Conservation (phyloP, 2,888 invertebrate genomes). For the Epicampocera succincta region DNA sequence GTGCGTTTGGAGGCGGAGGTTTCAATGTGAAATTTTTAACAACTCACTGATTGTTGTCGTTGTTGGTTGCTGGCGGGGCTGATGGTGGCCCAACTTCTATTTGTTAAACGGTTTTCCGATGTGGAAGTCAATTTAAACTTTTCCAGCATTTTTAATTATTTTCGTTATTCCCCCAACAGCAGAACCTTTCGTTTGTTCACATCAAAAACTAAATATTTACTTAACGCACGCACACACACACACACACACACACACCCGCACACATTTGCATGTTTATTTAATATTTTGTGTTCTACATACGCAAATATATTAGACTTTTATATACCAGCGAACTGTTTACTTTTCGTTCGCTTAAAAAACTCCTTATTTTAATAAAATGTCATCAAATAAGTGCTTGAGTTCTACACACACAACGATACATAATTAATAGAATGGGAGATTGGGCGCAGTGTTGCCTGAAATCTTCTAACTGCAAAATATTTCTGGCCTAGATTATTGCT, state of each 20-base stretch:
- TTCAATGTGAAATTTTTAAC: neutral
- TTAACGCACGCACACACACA: slow-evolving; percentile 6
- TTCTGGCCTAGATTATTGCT: no score
- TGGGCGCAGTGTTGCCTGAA: no score
- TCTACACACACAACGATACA: neutral
- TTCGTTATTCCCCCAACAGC: slow-evolving; percentile 17
- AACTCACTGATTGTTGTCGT: neutral
- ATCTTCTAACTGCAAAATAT: no score
- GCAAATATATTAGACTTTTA: slow-evolving; percentile 15
- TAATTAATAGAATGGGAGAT: neutral
- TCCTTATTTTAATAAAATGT: slow-evolving; percentile 5
- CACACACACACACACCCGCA: neutral
- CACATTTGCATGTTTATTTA: neutral
- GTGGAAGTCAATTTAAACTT: slow-evolving; percentile 54
- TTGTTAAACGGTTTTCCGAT: slow-evolving; percentile 27
- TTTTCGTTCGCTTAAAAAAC: slow-evolving; percentile 1
- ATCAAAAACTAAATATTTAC: slow-evolving; percentile 35
- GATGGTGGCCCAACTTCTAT: slow-evolving; percentile 4
- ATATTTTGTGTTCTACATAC: neutral
- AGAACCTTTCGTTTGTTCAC: slow-evolving; percentile 9
- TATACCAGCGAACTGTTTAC: slow-evolving; percentile 6
- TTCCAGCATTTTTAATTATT: slow-evolving; percentile 48
- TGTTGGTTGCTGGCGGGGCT: neutral
- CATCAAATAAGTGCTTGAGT: neutral
- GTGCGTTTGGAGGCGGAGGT: neutral